These are phyloP conservation scores for Clytia hemisphaerica DNA, from an alignment of 30 jellyfish, hydroid and myxozoan genomes.

Conservation along the genomic window DNA sequence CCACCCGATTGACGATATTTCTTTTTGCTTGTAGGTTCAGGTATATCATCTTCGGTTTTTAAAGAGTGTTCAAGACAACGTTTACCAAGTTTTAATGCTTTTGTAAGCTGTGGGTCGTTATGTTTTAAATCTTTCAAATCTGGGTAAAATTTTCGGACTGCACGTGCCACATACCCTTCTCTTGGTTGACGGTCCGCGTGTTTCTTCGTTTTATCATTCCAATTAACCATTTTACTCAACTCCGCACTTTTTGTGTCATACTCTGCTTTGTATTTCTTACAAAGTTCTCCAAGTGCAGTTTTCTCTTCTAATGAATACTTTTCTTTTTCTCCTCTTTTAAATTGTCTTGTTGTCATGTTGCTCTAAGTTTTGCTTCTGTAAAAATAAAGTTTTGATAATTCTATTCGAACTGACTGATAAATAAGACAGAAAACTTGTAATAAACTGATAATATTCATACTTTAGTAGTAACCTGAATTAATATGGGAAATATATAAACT, in stretches of 20 bases:
- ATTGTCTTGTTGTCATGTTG: conserved; percentile 5
- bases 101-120: conserved; percentile 41
- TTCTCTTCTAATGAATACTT: conserved; percentile 23
- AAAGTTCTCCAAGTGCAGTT: conserved; percentile 6
- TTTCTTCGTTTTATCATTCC: conserved; percentile 32
- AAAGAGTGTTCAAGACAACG: conserved; percentile 24
- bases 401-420: too few species aligned
- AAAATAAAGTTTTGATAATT: too few species aligned
- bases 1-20: conserved; percentile 41
- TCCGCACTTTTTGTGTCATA: conserved; percentile 29
- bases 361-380: too few species aligned
- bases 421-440: too few species aligned
- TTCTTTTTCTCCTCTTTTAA: conserved; percentile 8
- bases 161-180: conserved; percentile 52
- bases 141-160: conserved; percentile 54
- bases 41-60: not conserved
- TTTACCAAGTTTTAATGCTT: conserved; percentile 54
- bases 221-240: conserved; percentile 14
- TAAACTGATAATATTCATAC: too few species aligned
- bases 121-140: conserved; percentile 45
- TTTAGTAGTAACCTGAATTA: too few species aligned
- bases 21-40: conserved; percentile 28
- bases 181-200: conserved; percentile 23
- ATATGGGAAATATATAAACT: too few species aligned
- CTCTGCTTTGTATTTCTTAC: not conserved